Conservation (phyloP, 2,113 vertebrate genomes). For the Oncorhynchus keta region DNA sequence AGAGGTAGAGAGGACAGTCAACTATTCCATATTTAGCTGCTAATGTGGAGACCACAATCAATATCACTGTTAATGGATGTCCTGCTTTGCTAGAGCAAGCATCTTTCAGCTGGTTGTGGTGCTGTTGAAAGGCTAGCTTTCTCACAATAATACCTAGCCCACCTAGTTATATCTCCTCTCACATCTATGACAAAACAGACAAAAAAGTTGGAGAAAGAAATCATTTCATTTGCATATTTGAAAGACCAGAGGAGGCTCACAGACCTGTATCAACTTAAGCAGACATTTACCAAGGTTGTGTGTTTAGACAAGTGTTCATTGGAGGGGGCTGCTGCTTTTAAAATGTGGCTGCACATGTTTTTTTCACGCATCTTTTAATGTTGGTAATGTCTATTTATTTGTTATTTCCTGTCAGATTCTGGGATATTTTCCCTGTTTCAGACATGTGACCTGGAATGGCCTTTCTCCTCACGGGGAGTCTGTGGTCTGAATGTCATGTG, state of each 20-base stretch:
- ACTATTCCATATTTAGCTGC: conserved; percentile 27
- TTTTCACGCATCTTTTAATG: conserved; percentile 1
- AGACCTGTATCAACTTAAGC: background rate
- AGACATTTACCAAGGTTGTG: background rate
- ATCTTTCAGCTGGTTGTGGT: background rate
- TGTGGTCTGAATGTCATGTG: conserved; percentile 4
- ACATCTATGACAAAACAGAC: background rate
- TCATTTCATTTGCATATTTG: background rate
- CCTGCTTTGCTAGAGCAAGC: conserved; percentile 3
- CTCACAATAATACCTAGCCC: background rate
- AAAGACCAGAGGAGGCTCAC: background rate
- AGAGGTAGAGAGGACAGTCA: conserved; percentile 32
- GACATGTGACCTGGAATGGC: conserved; percentile 20
- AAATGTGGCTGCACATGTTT: conserved; percentile 33
- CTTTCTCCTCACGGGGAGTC: conserved; percentile 12
- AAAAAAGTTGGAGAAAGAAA: background rate
- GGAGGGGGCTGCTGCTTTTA: background rate
- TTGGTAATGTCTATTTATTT: background rate
- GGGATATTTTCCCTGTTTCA: conserved; percentile 11
- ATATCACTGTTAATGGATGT: conserved; percentile 38
- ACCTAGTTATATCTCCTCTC: background rate
- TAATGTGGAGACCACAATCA: conserved; percentile 42
- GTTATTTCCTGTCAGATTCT: conserved; percentile 17
- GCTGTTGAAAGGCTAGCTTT: background rate
- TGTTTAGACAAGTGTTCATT: background rate